phyloP scores from a whole-genome alignment of 2,888 invertebrate species.

The Luperina testacea region DNA sequence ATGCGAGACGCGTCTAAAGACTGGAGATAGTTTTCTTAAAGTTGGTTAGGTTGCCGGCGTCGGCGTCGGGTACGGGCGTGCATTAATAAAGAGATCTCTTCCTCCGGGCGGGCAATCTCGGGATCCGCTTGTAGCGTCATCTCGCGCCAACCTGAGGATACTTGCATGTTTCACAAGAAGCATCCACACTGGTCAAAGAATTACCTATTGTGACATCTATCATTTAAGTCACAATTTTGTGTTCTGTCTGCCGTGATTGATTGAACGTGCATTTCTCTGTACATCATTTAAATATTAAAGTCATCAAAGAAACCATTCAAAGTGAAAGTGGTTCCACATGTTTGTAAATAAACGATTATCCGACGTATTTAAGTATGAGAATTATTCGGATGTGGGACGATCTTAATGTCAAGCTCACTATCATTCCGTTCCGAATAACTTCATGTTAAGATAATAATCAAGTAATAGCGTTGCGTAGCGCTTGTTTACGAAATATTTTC shows the following conservation, averaged over 20 bases:
- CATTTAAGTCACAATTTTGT: slow-evolving; percentile 14
- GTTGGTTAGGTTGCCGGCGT: slow-evolving; percentile 77
- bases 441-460: slow-evolving; percentile 21
- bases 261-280: slow-evolving; percentile 34
- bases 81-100: slow-evolving; percentile 78
- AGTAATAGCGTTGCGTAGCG: slow-evolving; percentile 18
- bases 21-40: slow-evolving; percentile 80
- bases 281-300: slow-evolving; percentile 39
- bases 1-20: slow-evolving; percentile 70
- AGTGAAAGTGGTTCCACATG: slow-evolving; percentile 58
- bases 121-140: slow-evolving; percentile 45
- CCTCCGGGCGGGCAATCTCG: slow-evolving; percentile 75
- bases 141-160: slow-evolving; percentile 26
- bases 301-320: slow-evolving; percentile 39
- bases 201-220: slow-evolving; percentile 2
- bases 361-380: slow-evolving; percentile 46
- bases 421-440: slow-evolving; percentile 29
- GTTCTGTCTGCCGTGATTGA: slow-evolving; percentile 25
- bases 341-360: slow-evolving; percentile 50
- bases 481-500: neutral
- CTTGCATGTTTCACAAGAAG: slow-evolving; percentile 48
- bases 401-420: slow-evolving; percentile 31
- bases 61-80: slow-evolving; percentile 65
- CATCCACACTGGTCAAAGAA: slow-evolving; percentile 42
- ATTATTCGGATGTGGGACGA: slow-evolving; percentile 45